A percentile compares a stretch with the other conserved stretches of the same genome.
Evolutionary conservation across 2,888 invertebrate species (phyloP).

Genomic region (Ophioninae sp.): DNA sequence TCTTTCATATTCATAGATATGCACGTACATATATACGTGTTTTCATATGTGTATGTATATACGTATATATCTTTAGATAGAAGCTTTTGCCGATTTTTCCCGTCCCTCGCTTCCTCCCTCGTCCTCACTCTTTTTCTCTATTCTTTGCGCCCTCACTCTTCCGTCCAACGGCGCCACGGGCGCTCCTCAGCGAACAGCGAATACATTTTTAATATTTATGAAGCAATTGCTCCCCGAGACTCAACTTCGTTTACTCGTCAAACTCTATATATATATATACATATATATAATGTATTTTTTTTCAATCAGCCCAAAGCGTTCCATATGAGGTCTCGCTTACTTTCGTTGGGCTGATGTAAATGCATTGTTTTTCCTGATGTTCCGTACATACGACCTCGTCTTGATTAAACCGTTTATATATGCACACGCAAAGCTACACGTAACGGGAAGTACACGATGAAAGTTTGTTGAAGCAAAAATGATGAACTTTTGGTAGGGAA

Average conservation of each 20-base stretch:
- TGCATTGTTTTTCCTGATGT: conserved; percentile 13
- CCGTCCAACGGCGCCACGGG: conserved; percentile 22
- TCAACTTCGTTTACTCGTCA: conserved; percentile 60
- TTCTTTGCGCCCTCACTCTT: conserved; percentile 2
- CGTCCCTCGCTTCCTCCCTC: neutral
- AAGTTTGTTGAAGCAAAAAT: no score
- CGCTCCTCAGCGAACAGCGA: conserved; percentile 42
- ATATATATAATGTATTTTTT: conserved; percentile 34
- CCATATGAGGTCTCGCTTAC: conserved; percentile 48
- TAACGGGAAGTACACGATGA: neutral
- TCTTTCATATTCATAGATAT: neutral
- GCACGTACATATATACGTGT: neutral
- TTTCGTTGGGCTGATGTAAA: conserved; percentile 39
- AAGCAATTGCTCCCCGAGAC: conserved; percentile 57
- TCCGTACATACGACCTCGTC: conserved; percentile 8
- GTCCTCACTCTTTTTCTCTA: conserved; percentile 5
- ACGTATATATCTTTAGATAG: neutral
- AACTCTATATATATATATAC: conserved; percentile 37
- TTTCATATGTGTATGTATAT: neutral
- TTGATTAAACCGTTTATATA: neutral
- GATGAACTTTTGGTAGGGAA: neutral
- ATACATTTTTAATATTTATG: conserved; percentile 64
- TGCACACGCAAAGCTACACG: neutral
- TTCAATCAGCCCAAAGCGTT: conserved; percentile 52
- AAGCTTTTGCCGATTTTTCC: conserved; percentile 53